Base-by-base conservation (phyloP, 2,797 vertebrate genomes). In the Tenualosa ilisha region DNA sequence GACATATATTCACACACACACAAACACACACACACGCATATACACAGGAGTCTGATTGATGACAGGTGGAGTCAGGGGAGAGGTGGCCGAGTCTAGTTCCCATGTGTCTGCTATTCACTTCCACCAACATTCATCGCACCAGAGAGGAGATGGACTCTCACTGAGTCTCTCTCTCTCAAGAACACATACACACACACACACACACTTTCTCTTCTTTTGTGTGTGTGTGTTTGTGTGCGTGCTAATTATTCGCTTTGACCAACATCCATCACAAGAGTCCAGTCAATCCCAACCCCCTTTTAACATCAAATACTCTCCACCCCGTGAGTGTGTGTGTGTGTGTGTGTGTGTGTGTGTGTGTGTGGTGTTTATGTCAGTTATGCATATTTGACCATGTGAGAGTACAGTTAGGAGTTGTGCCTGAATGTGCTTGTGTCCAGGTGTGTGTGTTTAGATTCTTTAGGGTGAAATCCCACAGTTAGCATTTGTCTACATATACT, bases 21-120 rank as follows among this genome's bases (percentile, higher is more conserved):
- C 63, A 68, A 26, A 17, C 63, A 68, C 24, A 37, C 63, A 65
- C 24, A 65, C 61, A 65, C n/a, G 37, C 65, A 72, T 31, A 72
- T 20, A 26, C 53, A 50, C 20, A 81, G 2, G 46, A 37, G 17
- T 46, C 49, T 93, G 92, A 93, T 90, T 85, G 87, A 91, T 90
- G 89, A 89, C 91, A 94, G 92, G 4, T 84, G 72, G 31, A 82
- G 87, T 82, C 88, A 65, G 3, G 20, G 86, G 84, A 90, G 87
- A 84, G 46, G 82, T 50, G 86, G 50, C 83, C 75, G 72, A 65
- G 84, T 84, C 85, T 9, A 31, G 15, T 87, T 88, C 86, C 90
- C 84, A 91, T 89, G 85, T 87, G 86, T 85, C 59, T 89, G 83
- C 63, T 79, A 88, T 92, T 85, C 85, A 81, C 90, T 85, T 72